Base-by-base conservation (phyloP, 2,888 invertebrate genomes). In the Tethea ocularis region DNA sequence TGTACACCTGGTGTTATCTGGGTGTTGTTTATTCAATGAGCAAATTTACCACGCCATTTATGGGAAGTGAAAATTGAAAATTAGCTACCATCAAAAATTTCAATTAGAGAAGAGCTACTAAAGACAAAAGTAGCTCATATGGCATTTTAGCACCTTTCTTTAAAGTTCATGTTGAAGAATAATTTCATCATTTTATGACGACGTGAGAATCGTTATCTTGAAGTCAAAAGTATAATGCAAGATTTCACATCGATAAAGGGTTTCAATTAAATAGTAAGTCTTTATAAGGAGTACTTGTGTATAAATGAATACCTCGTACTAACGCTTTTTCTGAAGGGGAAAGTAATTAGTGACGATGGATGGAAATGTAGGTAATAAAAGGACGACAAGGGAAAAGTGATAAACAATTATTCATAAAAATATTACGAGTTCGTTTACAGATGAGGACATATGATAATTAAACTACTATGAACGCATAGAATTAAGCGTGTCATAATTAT, bases 21-120 rank as follows among this genome's bases (percentile, higher is more conserved):
- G 46, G 46, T 46, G 17, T 53, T 53, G n/a, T 13, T 53, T 20
- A 11, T 33, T 33, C 13, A 17, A 29, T 53, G 17, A 20, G 29
- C 53, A 29, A 26, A 33, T 26, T 17, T n/a, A 29, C 29, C 11
- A 29, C 13, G 29, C 53, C n/a, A 20, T 53, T 29, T 29, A 10
- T 17, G 29, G 53, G 4, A 17, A n/a, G 53, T 53, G 53, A 33
- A 29, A 17, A 53, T 33, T 23, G 13, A 52, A 24, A 52, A 52
- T 52, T 52, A 52, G 52, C 7, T 52, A 17, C 8, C 17, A 29
- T 29, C 17, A 29, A 29, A 8, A 10, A 53, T 33, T n/a, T 17
- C 29, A 53, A 33, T 53, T 53, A 53, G 29, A 53, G 29, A 38
- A n/a, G 6, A 38, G n/a, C n/a, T 53, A 29, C 29, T 29, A 53